These are phyloP conservation scores for Lateolabrax maculatus DNA, from an alignment of 2,797 vertebrate genomes.

Conservation along the genomic window DNA sequence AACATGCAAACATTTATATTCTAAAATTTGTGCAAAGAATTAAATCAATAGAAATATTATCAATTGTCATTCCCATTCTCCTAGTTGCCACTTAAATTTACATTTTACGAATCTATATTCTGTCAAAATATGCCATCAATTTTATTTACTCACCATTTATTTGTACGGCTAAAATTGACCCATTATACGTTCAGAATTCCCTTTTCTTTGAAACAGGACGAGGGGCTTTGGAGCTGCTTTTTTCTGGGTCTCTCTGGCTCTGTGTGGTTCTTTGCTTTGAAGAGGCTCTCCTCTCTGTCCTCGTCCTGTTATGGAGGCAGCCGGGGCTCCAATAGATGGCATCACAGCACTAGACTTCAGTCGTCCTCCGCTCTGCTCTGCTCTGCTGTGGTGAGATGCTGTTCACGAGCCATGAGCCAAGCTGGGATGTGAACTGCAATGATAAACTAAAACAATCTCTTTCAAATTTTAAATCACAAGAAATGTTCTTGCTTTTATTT, in stretches of 20 bases:
- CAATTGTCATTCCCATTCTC: not conserved
- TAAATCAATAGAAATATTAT: not conserved
- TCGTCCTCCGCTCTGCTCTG: not conserved
- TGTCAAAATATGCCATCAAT: slow-evolving; percentile 7
- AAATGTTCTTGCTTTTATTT: not conserved
- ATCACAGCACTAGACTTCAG: slow-evolving; percentile 82
- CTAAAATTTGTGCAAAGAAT: not conserved
- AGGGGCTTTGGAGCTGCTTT: slow-evolving; percentile 23
- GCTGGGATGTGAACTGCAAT: slow-evolving; percentile 23
- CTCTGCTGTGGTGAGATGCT: slow-evolving; percentile 23
- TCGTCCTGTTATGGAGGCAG: slow-evolving; percentile 42
- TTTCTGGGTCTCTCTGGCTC: slow-evolving; percentile 4
- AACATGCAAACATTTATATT: not conserved
- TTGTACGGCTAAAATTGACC: not conserved
- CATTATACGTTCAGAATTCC: not conserved
- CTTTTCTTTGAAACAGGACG: slow-evolving; percentile 7
- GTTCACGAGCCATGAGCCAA: slow-evolving; percentile 16
- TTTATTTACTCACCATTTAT: slow-evolving; percentile 47
- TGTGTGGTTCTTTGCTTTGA: slow-evolving; percentile 16
- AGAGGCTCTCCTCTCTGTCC: slow-evolving; percentile 27
- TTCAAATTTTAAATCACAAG: not conserved
- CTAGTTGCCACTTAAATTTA: not conserved
- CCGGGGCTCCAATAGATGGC: slow-evolving; percentile 81
- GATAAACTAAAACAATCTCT: slow-evolving; percentile 21
- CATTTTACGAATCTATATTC: not conserved